Conservation (phyloP, 2,113 vertebrate species). For the Lagenorhynchus albirostris region DNA sequence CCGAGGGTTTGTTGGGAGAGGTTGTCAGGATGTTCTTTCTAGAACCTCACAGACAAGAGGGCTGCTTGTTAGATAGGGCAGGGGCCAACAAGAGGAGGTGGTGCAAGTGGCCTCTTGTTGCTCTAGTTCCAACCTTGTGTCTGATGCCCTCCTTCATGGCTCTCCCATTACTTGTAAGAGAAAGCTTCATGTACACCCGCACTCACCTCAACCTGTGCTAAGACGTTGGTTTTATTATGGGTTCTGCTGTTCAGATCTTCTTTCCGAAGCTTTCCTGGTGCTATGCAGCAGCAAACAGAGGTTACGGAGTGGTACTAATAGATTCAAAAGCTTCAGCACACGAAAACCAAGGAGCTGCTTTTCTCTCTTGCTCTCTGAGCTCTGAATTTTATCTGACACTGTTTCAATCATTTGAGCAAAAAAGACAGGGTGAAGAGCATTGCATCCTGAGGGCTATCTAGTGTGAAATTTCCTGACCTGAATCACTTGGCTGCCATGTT, state of each 20-base stretch:
- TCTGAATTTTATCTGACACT: not conserved
- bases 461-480: not conserved
- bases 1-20: not conserved
- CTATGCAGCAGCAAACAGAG: not conserved
- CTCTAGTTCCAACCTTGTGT: too few relatives aligned
- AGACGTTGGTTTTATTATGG: accelerated
- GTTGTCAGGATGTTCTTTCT: not conserved
- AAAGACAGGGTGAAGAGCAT: not conserved
- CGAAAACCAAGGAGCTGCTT: accelerated
- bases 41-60: accelerated
- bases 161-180: not conserved
- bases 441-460: not conserved
- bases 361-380: not conserved
- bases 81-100: accelerated
- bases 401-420: not conserved
- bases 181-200: accelerated
- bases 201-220: accelerated
- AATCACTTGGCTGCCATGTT: not conserved
- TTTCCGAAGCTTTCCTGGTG: not conserved
- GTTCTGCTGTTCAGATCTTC: not conserved
- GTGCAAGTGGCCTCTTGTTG: too few relatives aligned
- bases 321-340: not conserved
- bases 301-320: too few relatives aligned
- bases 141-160: not conserved
- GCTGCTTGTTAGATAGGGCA: accelerated